Base-by-base conservation (phyloP, 1,140 invertebrate species). In the Ooceraea biroi region DNA sequence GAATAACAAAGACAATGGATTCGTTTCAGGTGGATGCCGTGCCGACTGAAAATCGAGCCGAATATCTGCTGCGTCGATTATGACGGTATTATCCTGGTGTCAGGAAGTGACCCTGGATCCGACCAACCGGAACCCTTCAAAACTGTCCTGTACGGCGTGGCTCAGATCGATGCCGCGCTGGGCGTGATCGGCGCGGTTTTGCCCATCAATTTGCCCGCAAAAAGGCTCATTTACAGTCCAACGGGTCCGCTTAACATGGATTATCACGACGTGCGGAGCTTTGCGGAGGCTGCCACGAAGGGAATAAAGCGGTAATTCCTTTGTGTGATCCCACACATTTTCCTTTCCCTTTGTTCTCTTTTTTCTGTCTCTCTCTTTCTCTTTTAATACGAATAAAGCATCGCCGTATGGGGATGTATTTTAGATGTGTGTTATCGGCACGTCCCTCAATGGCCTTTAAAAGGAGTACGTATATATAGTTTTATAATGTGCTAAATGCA, bases 231-330 rank as follows among this genome's bases (percentile, higher is more conserved):
- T 50, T 96, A 96, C 89, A 95, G 97, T 36, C 97, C 97, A 0
- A 98, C 97, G 55, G 97, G 97, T n/a, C 95, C 96, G 19, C 94
- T 98, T 11, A 96, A 97, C 74, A 94, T 96, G 11, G 97, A 98
- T 92, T 98, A 97, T 92, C 96, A 98, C 94, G 98, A 98, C 93
- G 97, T 98, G 3, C 93, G 96, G 73, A 95, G 95, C 57, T 97
- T 96, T 91, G 90, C 90, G 58, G 95, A 97, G 88, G 96, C 96
- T 73, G 96, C 96, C 12, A 92, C 91, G 25, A 95, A 94, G 63
- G 96, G 96, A 65, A 94, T 97, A 30, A 94, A 95, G 88, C 95
- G 96, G 96, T 96, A 93, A 92, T 72, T 68, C 86, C 41, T 63
- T 60, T 63, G 65, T 71, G 41, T 71, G 17, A 69, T 36, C 12